phyloP scores from a whole-genome alignment of 2,797 vertebrate species.

The Xenops minutus region DNA sequence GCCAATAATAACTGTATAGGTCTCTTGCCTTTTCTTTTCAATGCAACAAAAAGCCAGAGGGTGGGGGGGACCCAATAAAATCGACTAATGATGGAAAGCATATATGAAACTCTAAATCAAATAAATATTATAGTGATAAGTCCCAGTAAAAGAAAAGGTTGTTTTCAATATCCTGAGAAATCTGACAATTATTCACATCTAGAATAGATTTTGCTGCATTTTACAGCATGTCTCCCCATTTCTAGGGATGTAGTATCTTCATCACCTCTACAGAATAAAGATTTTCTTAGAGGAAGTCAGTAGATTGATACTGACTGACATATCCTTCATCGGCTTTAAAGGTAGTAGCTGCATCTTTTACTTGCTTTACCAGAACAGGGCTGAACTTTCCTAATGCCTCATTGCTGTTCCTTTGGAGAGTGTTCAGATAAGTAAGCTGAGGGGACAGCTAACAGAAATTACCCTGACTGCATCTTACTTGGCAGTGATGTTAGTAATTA shows the following conservation, averaged over 20 bases:
- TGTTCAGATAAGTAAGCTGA: not conserved
- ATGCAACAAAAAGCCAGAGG: not conserved
- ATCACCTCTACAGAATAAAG: not conserved
- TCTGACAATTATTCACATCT: not conserved
- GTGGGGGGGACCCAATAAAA: not conserved
- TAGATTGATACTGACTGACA: not conserved
- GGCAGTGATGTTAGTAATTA: not conserved
- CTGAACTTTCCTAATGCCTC: not conserved
- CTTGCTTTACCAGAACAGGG: not conserved
- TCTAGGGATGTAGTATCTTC: not conserved
- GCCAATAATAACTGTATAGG: not conserved
- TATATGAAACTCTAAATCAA: not conserved
- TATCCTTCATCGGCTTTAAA: not conserved
- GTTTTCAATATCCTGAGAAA: not conserved
- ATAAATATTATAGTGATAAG: not conserved
- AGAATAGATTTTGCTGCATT: not conserved
- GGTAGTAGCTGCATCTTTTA: not conserved
- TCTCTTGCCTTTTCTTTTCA: not conserved
- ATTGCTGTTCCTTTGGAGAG: not conserved
- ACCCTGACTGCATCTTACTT: not conserved
- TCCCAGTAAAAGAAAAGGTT: not conserved
- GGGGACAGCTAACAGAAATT: not conserved
- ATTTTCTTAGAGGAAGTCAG: not conserved
- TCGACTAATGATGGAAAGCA: not conserved
- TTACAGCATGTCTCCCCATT: not conserved